A percentile compares a stretch with the other conserved stretches of the same genome.
Evolutionary conservation across 2,797 vertebrate genomes (phyloP).

Genomic region (Tenualosa ilisha): DNA sequence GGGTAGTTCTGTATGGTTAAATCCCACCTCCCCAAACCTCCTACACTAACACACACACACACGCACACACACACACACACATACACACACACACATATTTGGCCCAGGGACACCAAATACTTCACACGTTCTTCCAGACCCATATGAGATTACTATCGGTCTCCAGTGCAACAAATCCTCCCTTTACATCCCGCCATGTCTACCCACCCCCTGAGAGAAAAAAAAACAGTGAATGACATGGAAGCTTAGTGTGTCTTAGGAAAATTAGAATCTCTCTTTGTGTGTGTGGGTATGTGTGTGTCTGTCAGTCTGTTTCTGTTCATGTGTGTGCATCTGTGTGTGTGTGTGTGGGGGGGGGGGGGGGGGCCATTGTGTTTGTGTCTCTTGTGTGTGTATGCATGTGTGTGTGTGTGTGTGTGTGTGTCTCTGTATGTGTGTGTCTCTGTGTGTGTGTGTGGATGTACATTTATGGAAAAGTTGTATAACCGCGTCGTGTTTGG

Average conservation of each 20-base stretch:
- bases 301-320: background rate
- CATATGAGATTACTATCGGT: slow-evolving; percentile 62
- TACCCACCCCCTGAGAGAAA: background rate
- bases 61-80: slow-evolving; percentile 27
- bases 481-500: slow-evolving; percentile 18
- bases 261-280: background rate
- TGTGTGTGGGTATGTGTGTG: background rate
- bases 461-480: slow-evolving; percentile 1
- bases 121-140: slow-evolving; percentile 58
- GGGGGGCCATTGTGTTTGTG: background rate
- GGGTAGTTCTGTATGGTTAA: slow-evolving; percentile 14
- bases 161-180: slow-evolving; percentile 27
- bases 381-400: background rate
- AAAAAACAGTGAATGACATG: background rate
- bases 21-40: slow-evolving; percentile 31
- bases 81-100: slow-evolving; percentile 32
- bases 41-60: slow-evolving; percentile 23
- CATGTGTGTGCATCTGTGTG: slow-evolving; percentile 29
- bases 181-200: background rate
- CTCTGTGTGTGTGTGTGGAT: background rate
- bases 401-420: background rate
- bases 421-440: background rate
- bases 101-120: slow-evolving; percentile 64
- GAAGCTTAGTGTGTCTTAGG: background rate
- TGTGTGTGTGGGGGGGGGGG: background rate